These are phyloP conservation scores for fruit fly (Drosophila melanogaster) DNA, from an alignment of 1,140 invertebrate genomes.

Conservation along the genomic window DNA sequence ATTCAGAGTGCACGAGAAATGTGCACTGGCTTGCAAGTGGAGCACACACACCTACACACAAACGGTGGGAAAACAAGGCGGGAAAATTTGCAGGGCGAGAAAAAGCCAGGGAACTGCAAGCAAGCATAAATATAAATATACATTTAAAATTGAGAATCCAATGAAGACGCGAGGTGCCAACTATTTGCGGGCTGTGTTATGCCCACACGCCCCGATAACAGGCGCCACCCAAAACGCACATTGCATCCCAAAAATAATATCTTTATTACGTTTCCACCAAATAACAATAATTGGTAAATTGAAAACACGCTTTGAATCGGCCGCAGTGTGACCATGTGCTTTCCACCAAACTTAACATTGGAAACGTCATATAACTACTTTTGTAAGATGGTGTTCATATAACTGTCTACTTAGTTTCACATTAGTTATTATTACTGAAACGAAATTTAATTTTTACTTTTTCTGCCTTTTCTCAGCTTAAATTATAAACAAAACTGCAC, in stretches of 20 bases:
- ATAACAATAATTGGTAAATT: neutral
- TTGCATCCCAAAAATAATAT: neutral
- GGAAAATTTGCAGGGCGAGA: conserved; percentile 1
- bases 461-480: too few relatives aligned
- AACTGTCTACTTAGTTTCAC: too few relatives aligned
- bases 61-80: conserved; percentile 16
- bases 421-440: too few relatives aligned
- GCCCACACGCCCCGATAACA: neutral
- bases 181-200: conserved; percentile 33
- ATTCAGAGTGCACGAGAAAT: conserved; percentile 54
- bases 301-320: neutral
- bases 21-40: conserved; percentile 54
- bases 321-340: neutral
- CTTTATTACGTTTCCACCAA: neutral
- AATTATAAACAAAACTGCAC: too few relatives aligned
- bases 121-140: conserved; percentile 47
- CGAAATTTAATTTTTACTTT: too few relatives aligned
- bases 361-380: too few relatives aligned
- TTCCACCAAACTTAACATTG: neutral
- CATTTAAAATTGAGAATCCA: conserved; percentile 32
- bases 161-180: conserved; percentile 30
- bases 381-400: too few relatives aligned
- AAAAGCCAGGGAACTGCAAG: conserved; percentile 35
- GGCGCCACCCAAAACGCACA: conserved; percentile 7
- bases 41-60: conserved; percentile 49